Evolutionary conservation across 2,113 vertebrate genomes (phyloP).

Genomic region (Rhabdornis inornatus): DNA sequence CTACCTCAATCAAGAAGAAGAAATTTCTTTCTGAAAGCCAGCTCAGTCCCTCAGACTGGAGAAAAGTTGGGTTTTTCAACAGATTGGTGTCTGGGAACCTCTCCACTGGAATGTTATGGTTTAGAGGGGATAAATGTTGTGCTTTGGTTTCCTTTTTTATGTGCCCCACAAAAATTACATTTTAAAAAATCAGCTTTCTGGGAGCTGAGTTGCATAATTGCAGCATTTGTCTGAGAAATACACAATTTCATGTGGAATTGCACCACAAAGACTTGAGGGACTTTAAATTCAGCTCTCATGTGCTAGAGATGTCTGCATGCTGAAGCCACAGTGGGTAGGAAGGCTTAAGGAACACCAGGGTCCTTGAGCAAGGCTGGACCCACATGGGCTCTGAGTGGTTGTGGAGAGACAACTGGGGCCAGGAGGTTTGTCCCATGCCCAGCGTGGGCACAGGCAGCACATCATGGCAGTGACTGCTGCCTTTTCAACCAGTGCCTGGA

Average conservation of each 20-base stretch:
- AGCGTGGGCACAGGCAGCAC: neutral
- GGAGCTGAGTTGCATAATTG: neutral
- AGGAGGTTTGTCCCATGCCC: neutral
- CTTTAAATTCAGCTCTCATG: neutral
- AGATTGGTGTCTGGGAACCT: neutral
- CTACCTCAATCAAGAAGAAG: neutral
- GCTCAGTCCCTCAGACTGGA: neutral
- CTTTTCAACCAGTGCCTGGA: neutral
- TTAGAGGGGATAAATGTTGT: neutral
- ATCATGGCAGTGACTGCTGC: neutral
- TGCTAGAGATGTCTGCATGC: neutral
- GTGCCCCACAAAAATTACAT: neutral
- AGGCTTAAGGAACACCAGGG: fast-evolving
- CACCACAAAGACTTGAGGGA: neutral
- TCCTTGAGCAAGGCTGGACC: neutral
- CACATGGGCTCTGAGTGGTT: neutral
- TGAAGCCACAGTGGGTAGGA: neutral
- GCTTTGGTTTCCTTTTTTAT: neutral
- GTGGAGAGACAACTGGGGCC: neutral
- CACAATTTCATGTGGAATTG: neutral
- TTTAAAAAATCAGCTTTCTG: neutral
- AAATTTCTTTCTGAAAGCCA: neutral
- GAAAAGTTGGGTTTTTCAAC: neutral
- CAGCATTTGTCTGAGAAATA: neutral
- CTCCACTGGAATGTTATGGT: neutral